Base-by-base conservation (phyloP, 1,140 invertebrate genomes). In the Cydia pomonella region DNA sequence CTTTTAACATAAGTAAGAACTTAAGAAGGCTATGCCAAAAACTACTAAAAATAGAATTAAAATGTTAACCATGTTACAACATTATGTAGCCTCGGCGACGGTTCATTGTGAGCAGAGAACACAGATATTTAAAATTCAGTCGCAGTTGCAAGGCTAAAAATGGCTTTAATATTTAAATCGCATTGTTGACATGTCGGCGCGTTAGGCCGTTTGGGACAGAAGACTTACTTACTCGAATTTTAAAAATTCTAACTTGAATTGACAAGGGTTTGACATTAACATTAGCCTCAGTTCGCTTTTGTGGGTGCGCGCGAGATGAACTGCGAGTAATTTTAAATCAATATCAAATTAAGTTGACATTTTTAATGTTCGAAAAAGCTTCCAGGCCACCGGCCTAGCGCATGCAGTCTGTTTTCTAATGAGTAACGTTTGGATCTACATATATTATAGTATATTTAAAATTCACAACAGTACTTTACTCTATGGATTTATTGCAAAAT, bases 161-260 rank as follows among this genome's bases (percentile, higher is more conserved):
- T 23, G 53, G 18, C 53, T 59, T 59, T 59, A 59, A 59, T 59
- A 59, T 59, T 59, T 59, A 59, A 59, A 59, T 59, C 53, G 18
- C 53, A 59, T 59, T 59, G 53, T 59, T 59, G 53, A 50, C n/a
- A 18, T 59, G 21, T 59, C 53, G 18, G 18, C 50, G 50, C 41
- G 41, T 44, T 12, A 44, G 41, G 29, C 47, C 47, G 47, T 50
- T 50, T 50, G 16, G 13, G 47, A 50, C 41, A 44, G 9, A 12
- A 12, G 41, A 12, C n/a, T 1, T 50, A 12, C n/a, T 1, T 50
- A 50, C 18, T 50, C 47, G 6, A 50, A 50, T 18, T 18, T 50
- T 18, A 18, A 50, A 50, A n/a, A 2, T 50, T n/a, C 4, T 33
- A 44, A 2, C 12, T 16, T 44, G 41, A 16, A 13, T 16, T 44